These are phyloP conservation scores for Caranx ignobilis DNA, from an alignment of 2,113 vertebrate species.

Conservation along the genomic window DNA sequence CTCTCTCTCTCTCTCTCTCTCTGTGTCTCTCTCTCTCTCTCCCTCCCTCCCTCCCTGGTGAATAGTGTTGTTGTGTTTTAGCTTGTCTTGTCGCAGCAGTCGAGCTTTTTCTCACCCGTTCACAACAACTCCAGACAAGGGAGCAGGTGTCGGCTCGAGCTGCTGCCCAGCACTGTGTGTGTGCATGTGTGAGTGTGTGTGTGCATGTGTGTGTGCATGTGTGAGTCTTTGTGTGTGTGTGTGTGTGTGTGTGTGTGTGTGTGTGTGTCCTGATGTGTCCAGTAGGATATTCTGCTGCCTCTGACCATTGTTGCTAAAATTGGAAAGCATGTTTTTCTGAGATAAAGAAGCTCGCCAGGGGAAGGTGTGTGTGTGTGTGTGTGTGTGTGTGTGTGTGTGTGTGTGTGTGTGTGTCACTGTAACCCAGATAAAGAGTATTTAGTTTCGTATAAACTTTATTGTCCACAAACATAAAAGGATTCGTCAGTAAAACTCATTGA, in stretches of 20 bases:
- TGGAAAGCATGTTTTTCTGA: conserved; percentile 23
- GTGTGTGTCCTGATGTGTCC: conserved; percentile 1
- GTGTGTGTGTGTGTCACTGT: too few species aligned
- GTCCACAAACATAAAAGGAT: neutral
- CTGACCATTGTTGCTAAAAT: conserved; percentile 27
- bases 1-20: neutral
- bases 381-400: too few species aligned
- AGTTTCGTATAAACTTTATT: neutral
- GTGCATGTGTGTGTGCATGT: neutral
- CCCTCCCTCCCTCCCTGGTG: conserved; percentile 27
- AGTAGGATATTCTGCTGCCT: conserved; percentile 26
- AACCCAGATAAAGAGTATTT: too few species aligned
- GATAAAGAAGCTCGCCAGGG: neutral
- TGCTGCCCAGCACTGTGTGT: conserved; percentile 14
- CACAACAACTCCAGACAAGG: conserved; percentile 58
- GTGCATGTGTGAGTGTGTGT: neutral
- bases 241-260: neutral
- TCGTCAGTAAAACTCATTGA: too few species aligned
- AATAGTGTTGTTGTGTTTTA: conserved; percentile 53
- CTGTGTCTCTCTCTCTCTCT: neutral
- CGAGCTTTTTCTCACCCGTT: conserved; percentile 69
- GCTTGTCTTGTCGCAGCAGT: conserved; percentile 66
- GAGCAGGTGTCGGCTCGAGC: conserved; percentile 68
- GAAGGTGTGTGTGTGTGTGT: neutral
- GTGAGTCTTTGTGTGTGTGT: conserved; percentile 4